Percentiles rank a stretch among this genome's conserved stretches.
Conservation (phyloP, 1,140 invertebrate species). For the Drosophila willistoni region DNA sequence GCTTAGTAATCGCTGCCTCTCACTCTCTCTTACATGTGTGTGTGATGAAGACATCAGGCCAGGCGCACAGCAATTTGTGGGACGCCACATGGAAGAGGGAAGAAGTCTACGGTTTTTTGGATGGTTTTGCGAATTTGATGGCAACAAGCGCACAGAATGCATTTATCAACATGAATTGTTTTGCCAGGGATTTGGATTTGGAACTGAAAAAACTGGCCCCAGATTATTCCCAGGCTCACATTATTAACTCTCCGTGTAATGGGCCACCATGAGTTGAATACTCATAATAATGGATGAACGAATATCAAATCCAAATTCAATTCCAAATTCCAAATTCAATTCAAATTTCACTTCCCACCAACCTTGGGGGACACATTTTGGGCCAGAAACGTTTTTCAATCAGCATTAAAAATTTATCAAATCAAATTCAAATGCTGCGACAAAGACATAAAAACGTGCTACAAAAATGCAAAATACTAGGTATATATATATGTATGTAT, state of each 20-base stretch:
- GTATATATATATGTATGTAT: constrained; percentile 13
- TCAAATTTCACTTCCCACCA: constrained; percentile 16
- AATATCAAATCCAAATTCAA: constrained; percentile 41
- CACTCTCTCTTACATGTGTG: constrained; percentile 14
- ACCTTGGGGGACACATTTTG: constrained; percentile 67
- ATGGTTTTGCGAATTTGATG: constrained; percentile 66
- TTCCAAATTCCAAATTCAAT: constrained; percentile 32
- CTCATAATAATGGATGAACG: constrained; percentile 47
- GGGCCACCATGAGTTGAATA: constrained; percentile 70
- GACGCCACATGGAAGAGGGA: constrained; percentile 56
- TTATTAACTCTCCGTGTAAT: constrained; percentile 75
- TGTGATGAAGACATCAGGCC: constrained; percentile 73
- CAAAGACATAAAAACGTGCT: constrained; percentile 35
- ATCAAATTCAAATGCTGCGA: constrained; percentile 70
- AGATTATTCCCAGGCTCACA: constrained; percentile 55
- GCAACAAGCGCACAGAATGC: constrained; percentile 60
- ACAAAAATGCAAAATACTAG: constrained; percentile 63
- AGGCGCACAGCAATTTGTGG: constrained; percentile 78
- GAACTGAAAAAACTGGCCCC: neutral
- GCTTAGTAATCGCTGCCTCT: constrained; percentile 37
- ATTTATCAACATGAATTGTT: constrained; percentile 71
- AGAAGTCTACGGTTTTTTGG: constrained; percentile 2
- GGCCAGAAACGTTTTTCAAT: constrained; percentile 73
- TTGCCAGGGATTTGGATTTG: constrained; percentile 37
- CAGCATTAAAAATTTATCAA: constrained; percentile 81